Conservation (phyloP, 2,797 vertebrate species). For the Enteromius thamalakanensis region DNA sequence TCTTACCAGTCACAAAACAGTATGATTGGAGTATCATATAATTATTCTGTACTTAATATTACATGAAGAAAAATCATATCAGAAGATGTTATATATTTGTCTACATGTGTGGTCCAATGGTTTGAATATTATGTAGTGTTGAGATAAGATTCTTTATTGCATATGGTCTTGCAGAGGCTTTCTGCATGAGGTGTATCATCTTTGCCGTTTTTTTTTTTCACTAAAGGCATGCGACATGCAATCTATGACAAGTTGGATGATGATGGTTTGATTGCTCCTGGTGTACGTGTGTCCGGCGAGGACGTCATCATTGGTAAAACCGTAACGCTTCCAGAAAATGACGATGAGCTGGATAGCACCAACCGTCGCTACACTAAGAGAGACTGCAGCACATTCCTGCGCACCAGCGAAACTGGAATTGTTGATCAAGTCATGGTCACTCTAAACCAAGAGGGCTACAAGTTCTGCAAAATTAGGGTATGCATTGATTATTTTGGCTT, state of each 20-base stretch:
- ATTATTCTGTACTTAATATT: background rate
- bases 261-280: slow-evolving; percentile 95
- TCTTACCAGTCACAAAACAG: background rate
- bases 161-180: background rate
- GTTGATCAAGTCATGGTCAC: slow-evolving; percentile 99
- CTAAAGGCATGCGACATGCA: slow-evolving; percentile 94
- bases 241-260: slow-evolving; percentile 99
- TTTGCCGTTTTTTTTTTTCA: background rate
- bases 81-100: background rate
- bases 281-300: slow-evolving; percentile 95
- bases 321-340: slow-evolving; percentile 93
- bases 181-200: background rate
- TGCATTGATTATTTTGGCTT: slow-evolving; percentile 56
- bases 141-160: background rate
- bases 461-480: slow-evolving; percentile 99
- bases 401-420: slow-evolving; percentile 96
- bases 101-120: background rate
- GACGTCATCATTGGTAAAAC: slow-evolving; percentile 99
- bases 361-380: slow-evolving; percentile 95
- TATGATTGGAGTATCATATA: background rate
- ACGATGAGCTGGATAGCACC: slow-evolving; percentile 93
- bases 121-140: background rate
- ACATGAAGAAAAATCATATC: background rate
- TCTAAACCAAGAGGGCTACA: slow-evolving; percentile 98
- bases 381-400: slow-evolving; percentile 96